A percentile compares a stretch with the other conserved stretches of the same genome.
Evolutionary conservation across 1,140 invertebrate genomes (phyloP).

Genomic region (Arion vulgaris): DNA sequence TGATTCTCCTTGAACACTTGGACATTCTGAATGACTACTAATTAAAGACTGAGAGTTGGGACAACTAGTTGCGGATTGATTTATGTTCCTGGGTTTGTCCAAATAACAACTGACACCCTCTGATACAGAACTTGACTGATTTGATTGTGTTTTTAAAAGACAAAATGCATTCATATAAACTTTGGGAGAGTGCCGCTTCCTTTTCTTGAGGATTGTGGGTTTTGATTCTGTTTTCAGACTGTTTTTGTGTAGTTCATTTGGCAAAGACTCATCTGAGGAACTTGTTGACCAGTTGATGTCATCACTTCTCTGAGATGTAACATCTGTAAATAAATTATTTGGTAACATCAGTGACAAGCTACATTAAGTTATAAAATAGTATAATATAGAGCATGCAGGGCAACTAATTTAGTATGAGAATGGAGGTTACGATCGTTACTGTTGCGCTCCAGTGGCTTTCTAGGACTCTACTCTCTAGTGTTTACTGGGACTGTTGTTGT

Average conservation of each 20-base stretch:
- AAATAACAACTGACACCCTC: not conserved
- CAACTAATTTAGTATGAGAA: too few species aligned
- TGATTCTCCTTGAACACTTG: not conserved
- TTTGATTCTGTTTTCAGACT: not conserved
- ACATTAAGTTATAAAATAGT: too few species aligned
- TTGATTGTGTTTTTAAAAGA: not conserved
- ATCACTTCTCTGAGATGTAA: not conserved
- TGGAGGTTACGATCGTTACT: too few species aligned
- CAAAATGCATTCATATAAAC: not conserved
- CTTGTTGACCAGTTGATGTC: constrained; percentile 5
- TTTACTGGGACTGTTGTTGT: too few species aligned
- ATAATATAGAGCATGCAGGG: too few species aligned
- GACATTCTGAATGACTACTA: not conserved
- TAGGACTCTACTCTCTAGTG: too few species aligned
- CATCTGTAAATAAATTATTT: not conserved
- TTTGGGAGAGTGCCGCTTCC: not conserved
- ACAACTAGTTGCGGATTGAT: not conserved
- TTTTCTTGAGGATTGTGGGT: not conserved
- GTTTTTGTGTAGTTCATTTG: not conserved
- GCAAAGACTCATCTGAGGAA: constrained; percentile 2
- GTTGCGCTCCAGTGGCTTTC: too few species aligned
- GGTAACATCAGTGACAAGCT: too few species aligned
- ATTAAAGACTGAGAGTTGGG: not conserved
- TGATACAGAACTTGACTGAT: not conserved
- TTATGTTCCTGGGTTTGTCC: too few species aligned